Conservation (phyloP, 2,888 invertebrate species). For the Caenorhabditis sp. region DNA sequence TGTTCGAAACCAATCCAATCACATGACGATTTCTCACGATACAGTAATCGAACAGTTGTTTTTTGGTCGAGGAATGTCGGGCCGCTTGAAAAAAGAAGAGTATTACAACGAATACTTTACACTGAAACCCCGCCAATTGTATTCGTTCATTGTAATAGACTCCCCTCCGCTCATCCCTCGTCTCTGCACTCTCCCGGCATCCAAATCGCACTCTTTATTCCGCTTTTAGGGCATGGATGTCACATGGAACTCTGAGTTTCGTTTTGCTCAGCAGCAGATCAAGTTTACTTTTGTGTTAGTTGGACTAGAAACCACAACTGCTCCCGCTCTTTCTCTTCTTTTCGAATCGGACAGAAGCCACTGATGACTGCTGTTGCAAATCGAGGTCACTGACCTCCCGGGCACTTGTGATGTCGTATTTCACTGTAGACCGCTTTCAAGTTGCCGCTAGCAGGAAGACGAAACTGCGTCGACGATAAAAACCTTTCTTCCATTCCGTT, state of each 20-base stretch:
- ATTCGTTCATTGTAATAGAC: conserved; percentile 43
- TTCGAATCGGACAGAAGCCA: neutral
- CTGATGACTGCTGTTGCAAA: conserved; percentile 16
- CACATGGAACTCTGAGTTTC: conserved; percentile 9
- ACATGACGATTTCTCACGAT: no score
- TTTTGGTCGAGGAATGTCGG: neutral
- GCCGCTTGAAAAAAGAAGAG: conserved; percentile 10
- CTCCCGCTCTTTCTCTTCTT: neutral
- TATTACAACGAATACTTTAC: conserved; percentile 38
- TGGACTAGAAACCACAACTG: no score
- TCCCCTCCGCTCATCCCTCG: conserved; percentile 1
- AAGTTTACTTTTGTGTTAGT: no score
- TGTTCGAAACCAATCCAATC: no score
- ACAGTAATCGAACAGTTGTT: neutral
- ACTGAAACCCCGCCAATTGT: conserved; percentile 40
- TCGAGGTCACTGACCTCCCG: conserved; percentile 40
- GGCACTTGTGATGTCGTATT: conserved; percentile 31
- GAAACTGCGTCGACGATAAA: no score
- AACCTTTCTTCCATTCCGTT: no score
- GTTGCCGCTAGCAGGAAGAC: conserved; percentile 13
- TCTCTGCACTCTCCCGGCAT: conserved; percentile 14
- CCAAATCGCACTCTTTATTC: conserved; percentile 6
- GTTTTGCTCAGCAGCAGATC: no score
- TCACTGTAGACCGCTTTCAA: conserved; percentile 26
- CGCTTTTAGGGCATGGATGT: conserved; percentile 3